Conservation (phyloP, 1,140 invertebrate genomes). For the Pararge aegeria region DNA sequence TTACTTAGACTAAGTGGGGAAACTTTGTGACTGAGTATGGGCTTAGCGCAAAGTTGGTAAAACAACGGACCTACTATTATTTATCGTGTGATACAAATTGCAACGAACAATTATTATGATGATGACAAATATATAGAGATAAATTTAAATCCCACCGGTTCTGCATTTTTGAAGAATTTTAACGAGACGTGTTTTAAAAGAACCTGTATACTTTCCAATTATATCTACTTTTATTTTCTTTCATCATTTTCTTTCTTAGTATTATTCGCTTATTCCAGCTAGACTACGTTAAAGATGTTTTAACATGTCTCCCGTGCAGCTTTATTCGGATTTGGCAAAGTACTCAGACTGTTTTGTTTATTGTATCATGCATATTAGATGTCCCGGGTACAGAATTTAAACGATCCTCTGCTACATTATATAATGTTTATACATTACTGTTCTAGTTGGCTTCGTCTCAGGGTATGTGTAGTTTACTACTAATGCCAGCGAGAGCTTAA, state of each 20-base stretch:
- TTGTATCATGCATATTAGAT: conserved; percentile 12
- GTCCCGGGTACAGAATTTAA: conserved; percentile 17
- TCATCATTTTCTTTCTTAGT: background rate
- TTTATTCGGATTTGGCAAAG: conserved; percentile 1
- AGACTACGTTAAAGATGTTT: background rate
- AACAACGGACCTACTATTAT: no score
- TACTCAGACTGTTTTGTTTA: conserved; percentile 6
- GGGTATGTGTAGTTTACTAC: no score
- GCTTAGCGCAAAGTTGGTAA: no score
- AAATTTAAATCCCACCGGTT: no score
- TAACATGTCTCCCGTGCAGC: background rate
- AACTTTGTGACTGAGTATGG: background rate
- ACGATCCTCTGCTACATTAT: background rate
- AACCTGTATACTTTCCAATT: no score
- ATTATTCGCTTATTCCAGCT: background rate
- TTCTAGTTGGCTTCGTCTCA: background rate
- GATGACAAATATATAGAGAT: no score
- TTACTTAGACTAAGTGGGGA: background rate
- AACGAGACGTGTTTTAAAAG: no score
- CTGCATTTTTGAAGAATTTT: no score
- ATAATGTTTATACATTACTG: background rate
- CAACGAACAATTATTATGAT: no score
- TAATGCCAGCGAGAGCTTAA: no score
- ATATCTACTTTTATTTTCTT: background rate
- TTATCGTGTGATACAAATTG: no score